Percentiles rank a stretch among this genome's conserved stretches.
Evolutionary conservation across 2,113 vertebrate genomes (phyloP).

Genomic region (Nanorana parkeri): DNA sequence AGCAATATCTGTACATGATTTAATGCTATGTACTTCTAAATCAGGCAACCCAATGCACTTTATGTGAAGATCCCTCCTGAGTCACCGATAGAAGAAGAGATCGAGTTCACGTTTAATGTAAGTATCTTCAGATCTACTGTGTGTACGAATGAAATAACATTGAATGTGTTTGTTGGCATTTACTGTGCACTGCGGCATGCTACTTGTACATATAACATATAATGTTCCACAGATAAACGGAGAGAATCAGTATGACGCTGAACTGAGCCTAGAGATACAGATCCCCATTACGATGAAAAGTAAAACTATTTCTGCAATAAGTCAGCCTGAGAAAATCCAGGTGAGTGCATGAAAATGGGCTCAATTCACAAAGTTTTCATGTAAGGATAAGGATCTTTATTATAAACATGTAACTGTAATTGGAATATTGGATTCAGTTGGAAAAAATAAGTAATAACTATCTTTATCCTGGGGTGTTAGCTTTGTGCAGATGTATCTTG

Average conservation of each 20-base stretch:
- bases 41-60: constrained; percentile 9
- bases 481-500: too few relatives aligned
- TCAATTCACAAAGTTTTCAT: too few relatives aligned
- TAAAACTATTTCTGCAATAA: constrained; percentile 52
- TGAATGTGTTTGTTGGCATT: too few relatives aligned
- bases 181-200: too few relatives aligned
- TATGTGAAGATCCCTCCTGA: constrained; percentile 57
- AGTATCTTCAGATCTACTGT: constrained; percentile 19
- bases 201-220: neutral
- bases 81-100: constrained; percentile 55
- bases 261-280: constrained; percentile 65
- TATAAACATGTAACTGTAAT: too few relatives aligned
- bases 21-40: neutral
- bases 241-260: constrained; percentile 64
- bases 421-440: too few relatives aligned
- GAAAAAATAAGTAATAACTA: too few relatives aligned
- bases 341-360: constrained; percentile 42
- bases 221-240: constrained; percentile 64
- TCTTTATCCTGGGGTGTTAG: too few relatives aligned
- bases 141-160: neutral
- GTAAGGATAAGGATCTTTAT: too few relatives aligned
- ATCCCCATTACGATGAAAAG: constrained; percentile 57
- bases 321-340: constrained; percentile 60
- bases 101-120: constrained; percentile 61
- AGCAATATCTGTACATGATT: neutral